Evolutionary conservation across 1,140 invertebrate species (phyloP), one percentile per base, ranked within the genome.

Genomic region (Drosophila malerkotliana): DNA sequence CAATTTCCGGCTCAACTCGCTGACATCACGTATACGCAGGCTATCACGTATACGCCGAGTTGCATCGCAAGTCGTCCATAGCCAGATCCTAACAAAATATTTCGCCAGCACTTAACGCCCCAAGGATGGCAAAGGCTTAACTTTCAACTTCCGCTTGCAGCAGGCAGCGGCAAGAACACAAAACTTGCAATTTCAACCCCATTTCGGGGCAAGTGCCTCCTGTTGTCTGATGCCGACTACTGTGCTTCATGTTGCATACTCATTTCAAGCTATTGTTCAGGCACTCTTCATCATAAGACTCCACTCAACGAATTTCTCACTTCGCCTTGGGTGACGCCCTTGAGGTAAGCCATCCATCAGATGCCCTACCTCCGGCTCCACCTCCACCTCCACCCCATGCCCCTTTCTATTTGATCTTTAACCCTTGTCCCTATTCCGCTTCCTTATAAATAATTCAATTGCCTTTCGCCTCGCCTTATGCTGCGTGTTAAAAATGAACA

Each of bases 381-480:
- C 26, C 51, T 48, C 49, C 15, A 21, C 34, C 6, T 21, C 30
- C 18, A 41, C 41, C 15, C 30, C 32, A 26, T 6, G 53, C 14
- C 18, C 30, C 24, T 5, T 1, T 32, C 52, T 21, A 51, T 28
- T 9, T n/a, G 9, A 8, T 18, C 44, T 66, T 44, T 30, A 32
- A 15, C 30, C 12, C n/a, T 9, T 14, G 0, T n/a, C 32, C n/a
- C 15, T 48, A 15, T 37, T 37, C 3, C 45, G 10, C 7, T 30
- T 6, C 51, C 66, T 68, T 48, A 69, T 69, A 68, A 69, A 69
- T 69, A 69, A 69, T 69, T 68, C 66, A 68, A 69, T 69, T 69
- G 51, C 41, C 62, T 26, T 68, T 69, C 55, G 68, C 53, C 52
- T 55, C 15, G 66, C 24, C 62, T n/a, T 30, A 54, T 54, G 45